Conservation (phyloP, 2,888 invertebrate genomes). For the Lapara coniferarum region DNA sequence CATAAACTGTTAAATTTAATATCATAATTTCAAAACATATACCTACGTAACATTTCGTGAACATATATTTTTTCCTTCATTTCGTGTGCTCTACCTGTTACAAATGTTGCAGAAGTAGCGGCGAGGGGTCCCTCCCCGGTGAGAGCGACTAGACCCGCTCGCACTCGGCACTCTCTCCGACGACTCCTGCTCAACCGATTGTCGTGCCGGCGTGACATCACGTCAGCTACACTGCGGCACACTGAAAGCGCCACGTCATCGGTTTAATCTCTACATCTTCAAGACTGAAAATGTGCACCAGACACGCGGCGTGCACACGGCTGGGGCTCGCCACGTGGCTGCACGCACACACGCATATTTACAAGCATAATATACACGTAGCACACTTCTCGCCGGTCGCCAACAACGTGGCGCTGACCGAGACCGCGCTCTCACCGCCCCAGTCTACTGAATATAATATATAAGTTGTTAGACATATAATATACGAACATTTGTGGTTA, state of each 20-base stretch:
- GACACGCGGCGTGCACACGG: conserved; percentile 8
- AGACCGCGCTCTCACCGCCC: too few relatives aligned
- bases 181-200: conserved; percentile 6
- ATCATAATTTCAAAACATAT: too few relatives aligned
- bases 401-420: background rate
- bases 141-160: conserved; percentile 7
- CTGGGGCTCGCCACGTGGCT: conserved; percentile 17
- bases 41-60: too few relatives aligned
- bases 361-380: background rate
- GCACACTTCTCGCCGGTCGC: background rate
- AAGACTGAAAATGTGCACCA: background rate
- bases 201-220: background rate
- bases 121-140: background rate
- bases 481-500: conserved; percentile 12
- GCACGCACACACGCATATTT: background rate
- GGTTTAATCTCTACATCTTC: background rate
- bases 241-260: background rate
- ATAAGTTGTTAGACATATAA: conserved; percentile 9
- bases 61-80: too few relatives aligned
- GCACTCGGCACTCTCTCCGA: background rate
- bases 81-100: background rate
- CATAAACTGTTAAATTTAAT: too few relatives aligned
- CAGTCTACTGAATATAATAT: conserved; percentile 1
- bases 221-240: background rate
- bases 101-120: conserved; percentile 1